Evolutionary conservation across 2,797 vertebrate genomes (phyloP).

Genomic region (Threskiornis aethiopicus): DNA sequence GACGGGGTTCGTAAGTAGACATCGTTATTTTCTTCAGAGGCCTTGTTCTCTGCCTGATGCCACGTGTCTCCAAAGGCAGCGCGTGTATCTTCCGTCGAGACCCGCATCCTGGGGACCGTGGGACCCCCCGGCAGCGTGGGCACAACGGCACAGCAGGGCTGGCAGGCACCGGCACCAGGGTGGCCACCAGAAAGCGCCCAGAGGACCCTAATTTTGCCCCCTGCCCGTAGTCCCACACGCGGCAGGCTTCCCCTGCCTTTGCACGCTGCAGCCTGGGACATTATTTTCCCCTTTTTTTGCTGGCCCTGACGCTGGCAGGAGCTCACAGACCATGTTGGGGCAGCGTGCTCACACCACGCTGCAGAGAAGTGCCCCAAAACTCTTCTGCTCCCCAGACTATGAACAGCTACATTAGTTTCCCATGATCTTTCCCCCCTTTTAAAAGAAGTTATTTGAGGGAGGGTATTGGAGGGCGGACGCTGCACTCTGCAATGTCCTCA

Average conservation of each 20-base stretch:
- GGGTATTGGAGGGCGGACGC: not conserved
- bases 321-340: rapidly evolving
- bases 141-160: not conserved
- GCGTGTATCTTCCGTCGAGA: not conserved
- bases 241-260: rapidly evolving
- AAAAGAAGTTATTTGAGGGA: not conserved
- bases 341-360: rapidly evolving
- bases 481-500: not conserved
- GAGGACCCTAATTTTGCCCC: not conserved
- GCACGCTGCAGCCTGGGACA: not conserved
- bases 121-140: rapidly evolving
- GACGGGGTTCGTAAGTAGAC: not conserved
- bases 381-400: not conserved
- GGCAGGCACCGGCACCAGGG: not conserved
- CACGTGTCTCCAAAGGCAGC: not conserved
- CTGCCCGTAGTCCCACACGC: rapidly evolving
- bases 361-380: not conserved
- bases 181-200: not conserved
- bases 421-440: not conserved
- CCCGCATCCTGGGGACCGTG: not conserved
- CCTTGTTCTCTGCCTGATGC: not conserved
- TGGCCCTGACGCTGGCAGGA: not conserved
- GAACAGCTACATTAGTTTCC: not conserved
- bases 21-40: not conserved
- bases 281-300: not conserved